These are phyloP conservation scores for Psix sp. DNA, from an alignment of 1,140 invertebrate genomes.

Conservation along the genomic window DNA sequence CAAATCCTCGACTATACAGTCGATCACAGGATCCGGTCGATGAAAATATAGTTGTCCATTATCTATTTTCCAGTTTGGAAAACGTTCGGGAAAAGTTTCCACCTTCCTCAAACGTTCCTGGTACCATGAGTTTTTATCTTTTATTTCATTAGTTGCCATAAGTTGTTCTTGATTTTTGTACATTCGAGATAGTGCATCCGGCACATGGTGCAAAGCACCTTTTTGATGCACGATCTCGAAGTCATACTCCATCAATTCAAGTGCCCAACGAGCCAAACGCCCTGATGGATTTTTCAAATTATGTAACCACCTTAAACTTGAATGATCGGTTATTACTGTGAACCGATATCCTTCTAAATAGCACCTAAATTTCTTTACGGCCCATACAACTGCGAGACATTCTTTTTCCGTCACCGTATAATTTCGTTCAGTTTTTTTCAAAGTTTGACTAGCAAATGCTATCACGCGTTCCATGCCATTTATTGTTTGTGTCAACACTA, in stretches of 20 bases:
- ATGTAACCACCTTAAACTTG: background rate
- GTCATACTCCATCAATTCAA: constrained; percentile 23
- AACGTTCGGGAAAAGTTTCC: background rate
- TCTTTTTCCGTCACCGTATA: background rate
- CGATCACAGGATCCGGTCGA: background rate
- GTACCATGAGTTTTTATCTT: background rate
- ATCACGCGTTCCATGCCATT: too few relatives aligned
- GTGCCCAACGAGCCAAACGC: background rate
- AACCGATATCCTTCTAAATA: background rate
- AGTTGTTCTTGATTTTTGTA: background rate
- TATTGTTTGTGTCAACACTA: too few relatives aligned
- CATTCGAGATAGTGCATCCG: constrained; percentile 2
- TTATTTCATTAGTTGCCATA: background rate
- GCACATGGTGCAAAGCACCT: background rate
- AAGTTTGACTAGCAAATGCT: too few relatives aligned
- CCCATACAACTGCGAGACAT: background rate
- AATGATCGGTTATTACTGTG: background rate
- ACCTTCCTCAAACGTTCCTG: background rate
- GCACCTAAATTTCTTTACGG: background rate
- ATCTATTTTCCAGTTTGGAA: background rate
- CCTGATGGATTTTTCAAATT: background rate
- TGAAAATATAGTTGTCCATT: background rate
- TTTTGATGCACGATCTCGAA: background rate
- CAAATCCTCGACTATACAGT: background rate
- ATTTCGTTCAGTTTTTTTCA: background rate